Conservation (phyloP, 2,113 vertebrate genomes). For the Noturus placidus region DNA sequence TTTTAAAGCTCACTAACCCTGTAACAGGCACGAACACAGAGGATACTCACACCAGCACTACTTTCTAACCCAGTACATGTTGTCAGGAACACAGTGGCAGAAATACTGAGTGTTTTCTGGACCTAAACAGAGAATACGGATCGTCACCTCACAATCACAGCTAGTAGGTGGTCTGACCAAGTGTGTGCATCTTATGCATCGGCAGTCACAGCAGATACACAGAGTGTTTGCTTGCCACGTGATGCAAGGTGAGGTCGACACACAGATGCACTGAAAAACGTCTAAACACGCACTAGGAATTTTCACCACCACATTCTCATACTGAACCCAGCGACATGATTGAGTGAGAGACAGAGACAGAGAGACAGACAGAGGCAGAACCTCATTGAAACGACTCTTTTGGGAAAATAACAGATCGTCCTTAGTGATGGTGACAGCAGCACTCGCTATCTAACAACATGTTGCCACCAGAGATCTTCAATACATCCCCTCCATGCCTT, state of each 20-base stretch:
- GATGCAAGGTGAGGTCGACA: neutral
- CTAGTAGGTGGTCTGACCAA: neutral
- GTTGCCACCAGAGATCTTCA: neutral
- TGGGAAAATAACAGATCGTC: neutral
- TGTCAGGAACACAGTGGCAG: too few species aligned
- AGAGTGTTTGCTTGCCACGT: neutral
- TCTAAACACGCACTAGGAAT: too few species aligned
- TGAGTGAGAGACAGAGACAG: neutral
- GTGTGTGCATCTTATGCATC: neutral
- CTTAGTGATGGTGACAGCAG: neutral
- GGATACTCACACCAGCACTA: neutral
- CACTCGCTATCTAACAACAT: neutral
- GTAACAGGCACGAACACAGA: neutral
- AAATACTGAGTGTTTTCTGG: neutral
- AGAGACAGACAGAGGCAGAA: neutral
- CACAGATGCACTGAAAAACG: neutral
- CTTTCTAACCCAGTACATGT: neutral
- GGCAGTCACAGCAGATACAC: neutral
- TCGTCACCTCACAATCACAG: neutral
- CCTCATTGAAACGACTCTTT: constrained; percentile 2
- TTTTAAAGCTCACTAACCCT: neutral
- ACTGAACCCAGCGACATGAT: neutral
- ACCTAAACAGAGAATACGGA: too few species aligned
- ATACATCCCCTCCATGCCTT: neutral
- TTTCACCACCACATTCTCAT: neutral